Percentiles rank a stretch among this genome's conserved stretches.
phyloP scores from a whole-genome alignment of 2,113 vertebrate genomes.

The Ginglymostoma cirratum region DNA sequence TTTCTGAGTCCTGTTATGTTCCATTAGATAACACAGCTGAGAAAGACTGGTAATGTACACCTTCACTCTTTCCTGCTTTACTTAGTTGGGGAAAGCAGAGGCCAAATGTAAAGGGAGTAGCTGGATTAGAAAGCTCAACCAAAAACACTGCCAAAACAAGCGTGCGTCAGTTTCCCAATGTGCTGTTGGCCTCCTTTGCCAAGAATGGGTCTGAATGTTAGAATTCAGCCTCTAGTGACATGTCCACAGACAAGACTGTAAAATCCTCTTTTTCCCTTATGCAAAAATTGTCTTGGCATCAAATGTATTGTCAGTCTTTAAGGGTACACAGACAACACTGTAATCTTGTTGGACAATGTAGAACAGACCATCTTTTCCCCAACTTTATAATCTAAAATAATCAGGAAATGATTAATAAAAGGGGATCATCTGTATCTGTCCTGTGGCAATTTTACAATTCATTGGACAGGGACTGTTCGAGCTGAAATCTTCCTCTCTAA shows the following conservation, averaged over 20 bases:
- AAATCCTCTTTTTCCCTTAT: background rate
- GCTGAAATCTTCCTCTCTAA: constrained; percentile 4
- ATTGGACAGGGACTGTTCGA: background rate
- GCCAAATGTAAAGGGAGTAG: background rate
- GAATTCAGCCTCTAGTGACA: background rate
- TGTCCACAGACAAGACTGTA: background rate
- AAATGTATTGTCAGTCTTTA: background rate
- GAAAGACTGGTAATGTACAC: background rate
- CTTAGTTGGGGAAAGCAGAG: background rate
- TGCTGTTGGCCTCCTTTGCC: background rate
- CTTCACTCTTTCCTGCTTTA: background rate
- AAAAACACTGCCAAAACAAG: background rate
- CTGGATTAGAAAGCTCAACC: no score
- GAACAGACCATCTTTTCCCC: background rate
- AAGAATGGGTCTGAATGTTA: background rate
- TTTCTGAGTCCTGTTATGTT: background rate
- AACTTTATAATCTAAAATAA: background rate
- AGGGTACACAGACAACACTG: background rate
- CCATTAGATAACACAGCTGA: background rate
- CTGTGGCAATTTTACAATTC: background rate
- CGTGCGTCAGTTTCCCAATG: background rate
- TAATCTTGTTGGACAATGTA: background rate
- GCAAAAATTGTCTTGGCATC: background rate
- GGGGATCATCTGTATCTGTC: background rate
- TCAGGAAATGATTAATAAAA: background rate